These are phyloP conservation scores for Pseudomyrmex concolor DNA, from an alignment of 1,140 invertebrate genomes.

Conservation along the genomic window DNA sequence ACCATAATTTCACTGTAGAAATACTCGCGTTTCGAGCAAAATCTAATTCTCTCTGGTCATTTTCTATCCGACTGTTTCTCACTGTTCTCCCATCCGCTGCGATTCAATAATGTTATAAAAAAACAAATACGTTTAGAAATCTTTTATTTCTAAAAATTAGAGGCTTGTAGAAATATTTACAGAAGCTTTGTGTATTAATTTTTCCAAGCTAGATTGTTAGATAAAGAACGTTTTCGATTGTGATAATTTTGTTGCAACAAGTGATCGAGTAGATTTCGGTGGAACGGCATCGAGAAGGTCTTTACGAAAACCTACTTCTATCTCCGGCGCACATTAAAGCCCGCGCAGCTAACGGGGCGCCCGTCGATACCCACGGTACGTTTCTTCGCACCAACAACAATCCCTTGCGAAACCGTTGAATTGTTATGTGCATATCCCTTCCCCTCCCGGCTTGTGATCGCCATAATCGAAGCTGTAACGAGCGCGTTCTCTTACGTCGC, in stretches of 20 bases:
- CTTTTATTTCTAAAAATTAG: no score
- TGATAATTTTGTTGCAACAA: constrained; percentile 55
- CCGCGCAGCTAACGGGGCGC: constrained; percentile 19
- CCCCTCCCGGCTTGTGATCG: not conserved
- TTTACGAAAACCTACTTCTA: constrained; percentile 45
- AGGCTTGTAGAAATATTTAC: no score
- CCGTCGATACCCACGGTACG: constrained; percentile 17
- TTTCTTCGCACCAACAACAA: constrained; percentile 22
- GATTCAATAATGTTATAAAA: not conserved
- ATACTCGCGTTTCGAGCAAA: constrained; percentile 31
- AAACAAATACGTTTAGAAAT: not conserved
- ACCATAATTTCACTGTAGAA: constrained; percentile 55
- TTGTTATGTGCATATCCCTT: not conserved
- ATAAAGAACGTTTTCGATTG: not conserved
- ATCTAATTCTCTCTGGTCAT: constrained; percentile 30
- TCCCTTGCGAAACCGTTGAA: constrained; percentile 1
- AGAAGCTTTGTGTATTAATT: no score
- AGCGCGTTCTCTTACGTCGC: constrained; percentile 42
- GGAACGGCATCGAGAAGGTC: constrained; percentile 10
- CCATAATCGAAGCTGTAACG: constrained; percentile 48
- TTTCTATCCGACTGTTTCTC: constrained; percentile 5
- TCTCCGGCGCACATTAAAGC: constrained; percentile 39
- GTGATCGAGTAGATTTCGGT: constrained; percentile 50
- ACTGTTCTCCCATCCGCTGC: not conserved
- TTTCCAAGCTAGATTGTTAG: no score